Evolutionary conservation across 2,888 invertebrate genomes (phyloP).

Genomic region (Abrostola triplasia): DNA sequence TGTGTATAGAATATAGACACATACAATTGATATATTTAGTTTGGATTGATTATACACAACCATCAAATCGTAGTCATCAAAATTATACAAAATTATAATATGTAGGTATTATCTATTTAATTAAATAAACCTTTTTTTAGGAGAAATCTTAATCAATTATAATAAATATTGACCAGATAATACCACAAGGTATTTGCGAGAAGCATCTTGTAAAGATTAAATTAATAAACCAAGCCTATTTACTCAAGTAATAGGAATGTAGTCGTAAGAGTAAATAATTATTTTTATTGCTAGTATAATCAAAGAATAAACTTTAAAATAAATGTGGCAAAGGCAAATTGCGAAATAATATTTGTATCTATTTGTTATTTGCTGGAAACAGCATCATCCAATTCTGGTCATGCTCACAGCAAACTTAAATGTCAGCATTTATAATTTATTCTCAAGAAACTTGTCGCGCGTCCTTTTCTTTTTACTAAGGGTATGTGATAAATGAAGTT

Average conservation of each 20-base stretch:
- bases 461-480: too few species aligned
- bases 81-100: too few species aligned
- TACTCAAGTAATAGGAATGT: too few species aligned
- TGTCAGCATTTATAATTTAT: neutral
- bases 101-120: too few species aligned
- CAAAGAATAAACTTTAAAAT: neutral
- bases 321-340: neutral
- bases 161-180: too few species aligned
- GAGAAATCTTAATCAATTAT: too few species aligned
- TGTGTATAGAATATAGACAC: neutral
- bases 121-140: too few species aligned
- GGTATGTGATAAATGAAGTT: too few species aligned
- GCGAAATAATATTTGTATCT: neutral
- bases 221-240: neutral
- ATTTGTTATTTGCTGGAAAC: neutral
- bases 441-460: too few species aligned
- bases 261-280: too few species aligned
- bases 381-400: neutral
- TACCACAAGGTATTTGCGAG: neutral
- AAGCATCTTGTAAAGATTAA: neutral
- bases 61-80: neutral
- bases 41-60: slow-evolving; percentile 4
- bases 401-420: slow-evolving; percentile 1
- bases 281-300: neutral
- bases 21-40: neutral